A percentile compares a stretch with the other conserved stretches of the same genome.
phyloP scores from a whole-genome alignment of 2,113 vertebrate genomes.

The Bettongia penicillata region DNA sequence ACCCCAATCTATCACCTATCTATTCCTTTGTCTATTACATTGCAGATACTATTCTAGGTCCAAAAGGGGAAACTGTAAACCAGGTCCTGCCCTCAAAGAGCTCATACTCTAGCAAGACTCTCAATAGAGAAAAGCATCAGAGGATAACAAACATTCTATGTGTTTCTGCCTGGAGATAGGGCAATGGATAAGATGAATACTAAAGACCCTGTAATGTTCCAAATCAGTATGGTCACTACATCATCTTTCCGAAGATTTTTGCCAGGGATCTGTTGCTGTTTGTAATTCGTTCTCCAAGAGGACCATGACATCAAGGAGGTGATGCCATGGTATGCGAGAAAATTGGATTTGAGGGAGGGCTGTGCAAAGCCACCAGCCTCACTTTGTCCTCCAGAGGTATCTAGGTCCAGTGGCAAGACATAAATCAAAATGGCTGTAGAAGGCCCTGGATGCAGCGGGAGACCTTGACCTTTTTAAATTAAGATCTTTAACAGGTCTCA shows the following conservation, averaged over 20 bases:
- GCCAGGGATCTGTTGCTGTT: not conserved
- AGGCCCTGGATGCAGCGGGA: too few species aligned
- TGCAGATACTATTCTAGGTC: not conserved
- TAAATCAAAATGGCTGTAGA: too few species aligned
- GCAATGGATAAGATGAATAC: not conserved
- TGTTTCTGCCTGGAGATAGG: not conserved
- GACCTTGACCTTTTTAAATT: too few species aligned
- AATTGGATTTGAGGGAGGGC: too few species aligned
- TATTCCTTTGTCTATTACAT: not conserved
- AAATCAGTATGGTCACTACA: not conserved
- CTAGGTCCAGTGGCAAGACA: too few species aligned
- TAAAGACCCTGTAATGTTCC: not conserved
- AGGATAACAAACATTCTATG: not conserved
- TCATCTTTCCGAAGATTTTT: constrained; percentile 14
- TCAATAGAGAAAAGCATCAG: not conserved
- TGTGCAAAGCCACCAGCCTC: too few species aligned
- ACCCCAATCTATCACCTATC: not conserved
- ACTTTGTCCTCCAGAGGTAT: too few species aligned
- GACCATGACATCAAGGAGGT: too few species aligned
- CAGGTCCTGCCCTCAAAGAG: not conserved
- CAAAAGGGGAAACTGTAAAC: not conserved
- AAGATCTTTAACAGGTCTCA: too few species aligned
- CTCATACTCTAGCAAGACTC: not conserved
- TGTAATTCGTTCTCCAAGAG: too few species aligned
- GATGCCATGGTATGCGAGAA: too few species aligned